Percentiles rank a stretch among this genome's conserved stretches.
Conservation (phyloP, 2,888 invertebrate genomes). For the Drosophila birchii region DNA sequence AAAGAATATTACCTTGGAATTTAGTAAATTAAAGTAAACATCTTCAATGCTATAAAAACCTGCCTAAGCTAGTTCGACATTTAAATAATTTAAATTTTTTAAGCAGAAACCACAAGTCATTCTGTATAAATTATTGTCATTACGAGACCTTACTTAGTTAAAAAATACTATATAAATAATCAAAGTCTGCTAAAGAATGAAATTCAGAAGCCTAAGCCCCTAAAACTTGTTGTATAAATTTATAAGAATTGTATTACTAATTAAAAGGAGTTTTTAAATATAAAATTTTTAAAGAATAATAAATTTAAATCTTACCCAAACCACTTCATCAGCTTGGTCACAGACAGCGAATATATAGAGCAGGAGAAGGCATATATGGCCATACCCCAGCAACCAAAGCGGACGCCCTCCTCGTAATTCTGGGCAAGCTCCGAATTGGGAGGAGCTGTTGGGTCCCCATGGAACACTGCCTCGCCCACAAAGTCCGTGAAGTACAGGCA, state of each 20-base stretch:
- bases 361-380: conserved; percentile 85
- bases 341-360: conserved; percentile 83
- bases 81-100: background rate
- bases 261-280: no score
- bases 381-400: conserved; percentile 85
- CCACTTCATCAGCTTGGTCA: conserved; percentile 83
- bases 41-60: background rate
- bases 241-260: background rate
- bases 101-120: background rate
- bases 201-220: background rate
- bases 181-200: background rate
- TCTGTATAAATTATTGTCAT: conserved; percentile 4
- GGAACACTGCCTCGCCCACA: conserved; percentile 86
- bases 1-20: background rate
- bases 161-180: background rate
- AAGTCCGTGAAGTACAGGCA: conserved; percentile 89
- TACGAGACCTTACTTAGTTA: background rate
- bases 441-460: conserved; percentile 70
- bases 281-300: background rate
- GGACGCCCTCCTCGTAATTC: conserved; percentile 83
- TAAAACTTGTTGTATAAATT: background rate
- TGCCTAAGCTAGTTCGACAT: background rate
- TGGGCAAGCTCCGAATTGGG: conserved; percentile 64
- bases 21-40: background rate
- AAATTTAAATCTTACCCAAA: conserved; percentile 76